phyloP scores from a whole-genome alignment of 2,888 invertebrate genomes.

The Gerris lacustris region DNA sequence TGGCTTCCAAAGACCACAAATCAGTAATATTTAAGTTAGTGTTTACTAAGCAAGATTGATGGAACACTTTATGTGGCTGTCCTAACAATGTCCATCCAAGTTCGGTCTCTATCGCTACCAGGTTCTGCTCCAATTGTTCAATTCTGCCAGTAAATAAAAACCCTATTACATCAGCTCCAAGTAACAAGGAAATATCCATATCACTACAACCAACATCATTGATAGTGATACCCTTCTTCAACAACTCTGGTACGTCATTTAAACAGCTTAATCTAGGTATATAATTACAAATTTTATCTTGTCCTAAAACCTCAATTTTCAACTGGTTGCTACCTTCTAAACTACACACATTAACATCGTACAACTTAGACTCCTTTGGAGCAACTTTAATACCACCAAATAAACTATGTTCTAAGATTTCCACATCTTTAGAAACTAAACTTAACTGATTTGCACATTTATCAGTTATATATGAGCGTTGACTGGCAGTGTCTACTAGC shows the following conservation, averaged over 20 bases:
- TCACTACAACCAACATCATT: background rate
- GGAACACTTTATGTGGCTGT: too few species aligned
- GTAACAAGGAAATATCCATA: conserved; percentile 8
- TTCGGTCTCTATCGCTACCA: too few species aligned
- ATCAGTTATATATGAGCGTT: background rate
- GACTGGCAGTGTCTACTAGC: background rate
- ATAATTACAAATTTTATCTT: conserved; percentile 10
- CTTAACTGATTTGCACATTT: background rate
- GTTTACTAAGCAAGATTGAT: too few species aligned
- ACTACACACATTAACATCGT: conserved; percentile 4
- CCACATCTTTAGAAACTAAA: background rate
- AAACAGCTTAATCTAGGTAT: background rate
- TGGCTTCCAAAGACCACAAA: conserved; percentile 1
- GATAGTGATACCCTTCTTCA: conserved; percentile 3
- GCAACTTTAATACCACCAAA: conserved; percentile 11
- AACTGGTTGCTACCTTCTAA: background rate
- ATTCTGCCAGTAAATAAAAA: too few species aligned
- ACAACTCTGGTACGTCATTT: conserved; percentile 4
- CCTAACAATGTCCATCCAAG: too few species aligned
- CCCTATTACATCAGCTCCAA: conserved; percentile 11
- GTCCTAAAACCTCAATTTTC: conserved; percentile 5
- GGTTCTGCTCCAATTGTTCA: too few species aligned
- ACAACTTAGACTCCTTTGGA: background rate
- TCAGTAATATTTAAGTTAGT: conserved; percentile 8
- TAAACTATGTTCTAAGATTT: conserved; percentile 13